phyloP scores from a whole-genome alignment of 2,113 vertebrate species.

The Thunnus maccoyii region DNA sequence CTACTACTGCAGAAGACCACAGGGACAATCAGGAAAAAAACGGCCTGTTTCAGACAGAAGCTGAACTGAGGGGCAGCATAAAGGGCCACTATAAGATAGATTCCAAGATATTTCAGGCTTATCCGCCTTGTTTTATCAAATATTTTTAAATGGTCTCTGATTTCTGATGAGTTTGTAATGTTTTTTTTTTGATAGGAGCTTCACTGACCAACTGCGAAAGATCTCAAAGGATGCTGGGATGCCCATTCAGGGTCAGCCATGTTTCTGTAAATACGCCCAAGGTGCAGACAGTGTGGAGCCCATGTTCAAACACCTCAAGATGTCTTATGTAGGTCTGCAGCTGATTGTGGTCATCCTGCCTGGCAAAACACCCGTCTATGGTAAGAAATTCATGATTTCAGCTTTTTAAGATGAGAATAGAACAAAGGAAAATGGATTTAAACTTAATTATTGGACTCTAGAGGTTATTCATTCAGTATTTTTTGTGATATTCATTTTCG shows the following conservation, averaged over 20 bases:
- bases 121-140: neutral
- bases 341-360: slow-evolving; percentile 98
- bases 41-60: no score
- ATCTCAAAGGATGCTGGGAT: slow-evolving; percentile 99
- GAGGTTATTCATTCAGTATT: neutral
- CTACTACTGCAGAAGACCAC: no score
- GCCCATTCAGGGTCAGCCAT: slow-evolving; percentile 99
- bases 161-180: slow-evolving; percentile 4
- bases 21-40: no score
- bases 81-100: no score
- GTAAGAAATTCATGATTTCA: slow-evolving; percentile 78
- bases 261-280: slow-evolving; percentile 99
- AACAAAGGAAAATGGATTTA: no score
- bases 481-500: neutral
- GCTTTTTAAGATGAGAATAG: no score
- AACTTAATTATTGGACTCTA: no score
- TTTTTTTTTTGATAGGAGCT: slow-evolving; percentile 87
- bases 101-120: neutral
- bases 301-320: slow-evolving; percentile 99
- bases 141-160: neutral
- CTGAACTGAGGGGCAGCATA: no score
- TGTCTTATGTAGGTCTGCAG: slow-evolving; percentile 98
- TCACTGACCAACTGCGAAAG: slow-evolving; percentile 98
- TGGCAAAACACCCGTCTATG: slow-evolving; percentile 97
- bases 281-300: slow-evolving; percentile 99